Evolutionary conservation across 2,888 invertebrate species (phyloP), one percentile per base, ranked within the genome.

Genomic region (Eupelmus urozonus): DNA sequence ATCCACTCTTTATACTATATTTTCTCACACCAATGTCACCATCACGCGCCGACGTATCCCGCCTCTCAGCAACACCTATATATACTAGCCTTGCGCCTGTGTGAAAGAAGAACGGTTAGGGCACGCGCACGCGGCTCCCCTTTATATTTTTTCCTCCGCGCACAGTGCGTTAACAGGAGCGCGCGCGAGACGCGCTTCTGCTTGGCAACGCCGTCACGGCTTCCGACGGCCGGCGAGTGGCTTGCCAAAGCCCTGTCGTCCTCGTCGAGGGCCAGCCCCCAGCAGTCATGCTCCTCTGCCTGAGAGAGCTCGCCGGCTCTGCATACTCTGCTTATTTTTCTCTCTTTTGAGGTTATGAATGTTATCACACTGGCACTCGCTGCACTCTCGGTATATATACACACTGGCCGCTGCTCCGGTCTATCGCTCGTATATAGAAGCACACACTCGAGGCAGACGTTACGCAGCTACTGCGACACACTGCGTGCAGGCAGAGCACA

Each of bases 141-240:
- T 53, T 62, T 63, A 13, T 63, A 34, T 63, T 40, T 11, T n/a
- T 45, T n/a, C 16, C 13, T 45, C 13, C 16, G 2, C 34, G 34
- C 18, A 9, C 18, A 27, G 2, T 9, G 45, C 16, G 7, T 13
- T 20, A n/a, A 49, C 5, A 55, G 16, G 71, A 49, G 72, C 55
- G 72, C 55, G 55, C 29, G 53, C 27, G 63, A 49, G 34, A n/a
- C 42, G 57, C 59, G 34, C 34, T 49, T 67, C 49, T 67, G 49
- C 29, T 69, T 76, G 65, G 66, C 63, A 60, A 60, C 60, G 34
- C 53, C 27, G 51, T 59, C 45, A 65, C 76, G 77, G 78, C 70
- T 69, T 60, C 73, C 73, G 63, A 66, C 73, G 67, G 72, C 73
- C 63, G 59, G 69, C 69, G 57, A 63, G 67, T 57, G 16, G 49